Conservation (phyloP, 2,113 vertebrate genomes). For the Paramormyrops kingsleyae region DNA sequence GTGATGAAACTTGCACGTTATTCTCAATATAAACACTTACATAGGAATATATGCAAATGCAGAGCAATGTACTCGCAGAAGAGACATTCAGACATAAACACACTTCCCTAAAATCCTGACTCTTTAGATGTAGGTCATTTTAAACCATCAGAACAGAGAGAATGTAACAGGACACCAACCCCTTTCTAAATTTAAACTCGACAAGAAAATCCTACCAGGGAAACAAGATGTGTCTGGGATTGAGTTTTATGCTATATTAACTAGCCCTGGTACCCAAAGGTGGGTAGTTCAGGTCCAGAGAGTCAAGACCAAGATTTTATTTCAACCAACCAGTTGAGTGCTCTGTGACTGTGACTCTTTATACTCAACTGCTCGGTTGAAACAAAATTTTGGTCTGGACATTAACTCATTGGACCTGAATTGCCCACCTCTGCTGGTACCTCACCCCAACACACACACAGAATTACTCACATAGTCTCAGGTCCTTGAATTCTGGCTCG, state of each 20-base stretch:
- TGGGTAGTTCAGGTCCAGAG: not conserved
- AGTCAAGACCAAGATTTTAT: not conserved
- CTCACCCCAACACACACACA: not conserved
- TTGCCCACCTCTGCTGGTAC: not conserved
- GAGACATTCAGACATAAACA: not conserved
- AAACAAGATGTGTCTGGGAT: not conserved
- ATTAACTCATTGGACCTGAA: not conserved
- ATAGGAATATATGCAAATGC: not conserved
- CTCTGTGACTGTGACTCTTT: not conserved
- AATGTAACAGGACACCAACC: not conserved
- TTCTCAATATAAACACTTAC: not conserved
- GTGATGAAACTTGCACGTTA: not conserved
- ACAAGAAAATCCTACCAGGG: not conserved
- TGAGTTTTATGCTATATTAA: not conserved
- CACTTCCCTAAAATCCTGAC: not conserved
- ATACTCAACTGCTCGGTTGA: not conserved
- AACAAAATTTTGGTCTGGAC: not conserved
- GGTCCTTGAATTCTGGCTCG: conserved; percentile 72
- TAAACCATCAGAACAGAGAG: not conserved
- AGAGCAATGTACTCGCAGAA: not conserved
- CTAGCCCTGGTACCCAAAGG: not conserved
- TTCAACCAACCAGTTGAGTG: not conserved
- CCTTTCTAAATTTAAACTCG: not conserved
- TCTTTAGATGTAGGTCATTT: not conserved
- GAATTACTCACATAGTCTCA: conserved; percentile 74